Base-by-base conservation (phyloP, 1,140 invertebrate genomes). In the Leguminivora glycinivorella region DNA sequence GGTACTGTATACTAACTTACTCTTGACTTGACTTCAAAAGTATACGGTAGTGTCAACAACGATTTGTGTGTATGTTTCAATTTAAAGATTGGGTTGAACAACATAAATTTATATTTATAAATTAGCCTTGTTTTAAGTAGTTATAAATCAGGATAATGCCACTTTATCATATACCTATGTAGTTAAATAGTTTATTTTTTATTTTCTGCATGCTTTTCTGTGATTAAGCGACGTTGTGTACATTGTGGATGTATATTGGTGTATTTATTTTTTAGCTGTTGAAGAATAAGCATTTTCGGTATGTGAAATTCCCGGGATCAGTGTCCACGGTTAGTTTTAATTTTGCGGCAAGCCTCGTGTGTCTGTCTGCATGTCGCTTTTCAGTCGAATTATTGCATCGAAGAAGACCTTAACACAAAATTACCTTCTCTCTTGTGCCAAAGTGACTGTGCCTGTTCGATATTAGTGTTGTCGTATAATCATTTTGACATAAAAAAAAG, bases 251-350 rank as follows among this genome's bases (percentile, higher is more conserved):
- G 85, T 90, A 85, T 86, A 90, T 88, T 88, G 82, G 80, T 89
- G 85, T 89, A 86, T 90, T 89, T 92, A 82, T 89, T 89, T 92
- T 92, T 92, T 92, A 92, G 91, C 90, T 91, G 74, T 88, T 91
- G 88, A 90, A 88, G 89, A 92, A 91, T 88, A 91, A 91, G 78
- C 89, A 91, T 87, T 92, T 92, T 91, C 90, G 90, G 83, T 92
- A 92, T 91, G 89, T 92, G 85, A 90, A 91, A 90, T 90, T 92
- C 83, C 91, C 91, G 72, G 90, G 91, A 77, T 91, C 90, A 56
- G 82, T 90, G 69, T 82, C 87, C 38, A 92, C 90, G 91, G 91
- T 92, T 85, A 92, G 91, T 92, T 85, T 74, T 81, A 76, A 80
- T 85, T 66, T 86, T 84, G 84, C 83, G 82, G 75, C 82, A 80